Conservation (phyloP, 2,797 vertebrate genomes). For the Myiothlypis chrysogaster region DNA sequence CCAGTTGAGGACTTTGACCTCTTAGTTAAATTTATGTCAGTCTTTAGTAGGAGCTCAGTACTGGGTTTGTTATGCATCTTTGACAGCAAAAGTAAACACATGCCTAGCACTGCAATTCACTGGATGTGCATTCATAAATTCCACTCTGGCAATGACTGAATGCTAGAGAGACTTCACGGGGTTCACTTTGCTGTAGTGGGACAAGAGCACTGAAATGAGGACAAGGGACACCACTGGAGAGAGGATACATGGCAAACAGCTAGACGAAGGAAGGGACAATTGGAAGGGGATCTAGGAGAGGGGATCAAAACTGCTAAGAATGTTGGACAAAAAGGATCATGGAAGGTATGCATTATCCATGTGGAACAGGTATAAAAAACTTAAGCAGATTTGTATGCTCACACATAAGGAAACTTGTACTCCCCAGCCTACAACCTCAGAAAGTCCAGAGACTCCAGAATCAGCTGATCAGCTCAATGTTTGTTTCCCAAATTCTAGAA, state of each 20-base stretch:
- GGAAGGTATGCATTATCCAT: neutral
- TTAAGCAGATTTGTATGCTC: neutral
- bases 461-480: neutral
- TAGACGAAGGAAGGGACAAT: neutral
- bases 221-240: neutral
- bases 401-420: neutral
- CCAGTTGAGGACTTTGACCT: neutral
- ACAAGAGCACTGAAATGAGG: neutral
- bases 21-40: neutral
- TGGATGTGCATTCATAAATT: neutral
- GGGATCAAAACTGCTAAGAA: neutral
- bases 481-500: neutral
- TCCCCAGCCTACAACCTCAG: neutral
- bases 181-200: neutral
- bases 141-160: neutral
- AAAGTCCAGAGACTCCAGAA: neutral
- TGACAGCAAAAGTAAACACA: constrained; percentile 16
- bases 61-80: neutral
- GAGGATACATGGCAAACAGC: neutral
- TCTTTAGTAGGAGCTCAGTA: neutral
- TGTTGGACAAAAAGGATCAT: neutral
- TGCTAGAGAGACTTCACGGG: neutral
- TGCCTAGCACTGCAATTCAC: neutral
- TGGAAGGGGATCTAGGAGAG: neutral
- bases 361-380: neutral